Percentiles rank a stretch among this genome's conserved stretches.
These are phyloP conservation scores for Dicrostonyx torquatus DNA, from an alignment of 2,797 vertebrate genomes.

Conservation along the genomic window DNA sequence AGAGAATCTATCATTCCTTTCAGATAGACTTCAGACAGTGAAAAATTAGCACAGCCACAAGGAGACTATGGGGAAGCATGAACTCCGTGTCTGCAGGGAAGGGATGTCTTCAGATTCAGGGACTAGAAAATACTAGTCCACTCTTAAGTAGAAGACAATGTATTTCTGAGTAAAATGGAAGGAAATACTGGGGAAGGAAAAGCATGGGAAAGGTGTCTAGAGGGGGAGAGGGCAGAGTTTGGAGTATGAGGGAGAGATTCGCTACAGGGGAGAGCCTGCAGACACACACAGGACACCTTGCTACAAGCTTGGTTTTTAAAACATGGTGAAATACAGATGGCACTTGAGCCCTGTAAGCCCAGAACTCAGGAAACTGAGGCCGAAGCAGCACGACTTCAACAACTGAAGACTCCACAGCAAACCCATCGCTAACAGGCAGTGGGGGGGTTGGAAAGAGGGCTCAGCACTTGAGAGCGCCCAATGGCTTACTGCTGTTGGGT, in stretches of 20 bases:
- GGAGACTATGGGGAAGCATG: neutral
- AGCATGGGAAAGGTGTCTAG: neutral
- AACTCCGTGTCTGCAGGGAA: neutral
- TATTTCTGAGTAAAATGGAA: neutral
- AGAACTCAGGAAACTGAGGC: neutral
- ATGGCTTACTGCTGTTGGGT: neutral
- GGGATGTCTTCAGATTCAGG: neutral
- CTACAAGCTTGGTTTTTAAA: neutral
- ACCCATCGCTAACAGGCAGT: neutral
- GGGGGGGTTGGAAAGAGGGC: neutral
- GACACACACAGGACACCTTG: neutral
- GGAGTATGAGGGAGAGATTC: neutral
- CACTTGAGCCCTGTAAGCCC: neutral
- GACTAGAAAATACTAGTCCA: neutral
- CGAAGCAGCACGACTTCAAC: neutral
- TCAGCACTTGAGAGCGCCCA: neutral
- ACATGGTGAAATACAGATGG: conserved; percentile 1
- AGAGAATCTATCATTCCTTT: neutral
- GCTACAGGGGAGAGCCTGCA: neutral
- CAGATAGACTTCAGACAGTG: neutral
- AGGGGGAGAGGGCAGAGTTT: too few species aligned
- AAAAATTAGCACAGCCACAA: neutral
- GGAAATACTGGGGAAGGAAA: neutral
- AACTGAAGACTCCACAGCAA: neutral
- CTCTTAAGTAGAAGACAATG: neutral